Conservation (phyloP, 2,888 invertebrate species). For the Perithous albicinctus region DNA sequence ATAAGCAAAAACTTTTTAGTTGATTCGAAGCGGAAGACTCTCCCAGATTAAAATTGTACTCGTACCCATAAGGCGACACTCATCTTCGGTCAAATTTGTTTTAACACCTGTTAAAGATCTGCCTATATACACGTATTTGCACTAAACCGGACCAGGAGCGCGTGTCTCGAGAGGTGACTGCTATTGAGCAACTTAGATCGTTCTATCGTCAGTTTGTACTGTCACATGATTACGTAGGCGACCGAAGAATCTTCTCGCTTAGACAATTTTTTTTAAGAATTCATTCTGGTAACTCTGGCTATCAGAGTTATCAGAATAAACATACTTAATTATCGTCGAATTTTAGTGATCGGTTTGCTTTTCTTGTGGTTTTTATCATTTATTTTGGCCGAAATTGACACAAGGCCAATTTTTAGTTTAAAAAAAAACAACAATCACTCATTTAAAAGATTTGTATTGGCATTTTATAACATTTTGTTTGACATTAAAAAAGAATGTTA, state of each 20-base stretch:
- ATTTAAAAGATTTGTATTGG: no score
- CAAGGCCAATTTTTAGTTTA: no score
- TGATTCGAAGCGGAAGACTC: background rate
- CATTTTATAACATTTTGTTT: no score
- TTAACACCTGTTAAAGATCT: constrained; percentile 12
- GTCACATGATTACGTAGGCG: constrained; percentile 11
- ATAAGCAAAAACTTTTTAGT: background rate
- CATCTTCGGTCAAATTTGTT: constrained; percentile 12
- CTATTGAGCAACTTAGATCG: background rate
- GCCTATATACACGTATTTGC: constrained; percentile 7
- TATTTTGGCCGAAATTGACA: no score
- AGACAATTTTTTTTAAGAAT: no score
- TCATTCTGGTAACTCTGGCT: no score
- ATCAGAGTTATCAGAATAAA: no score
- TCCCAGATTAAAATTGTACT: background rate
- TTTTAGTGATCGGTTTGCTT: no score
- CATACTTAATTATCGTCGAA: no score
- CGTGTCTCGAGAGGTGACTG: background rate
- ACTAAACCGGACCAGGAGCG: background rate
- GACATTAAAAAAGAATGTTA: no score
- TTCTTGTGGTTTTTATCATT: no score
- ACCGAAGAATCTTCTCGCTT: background rate
- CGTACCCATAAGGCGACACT: background rate
- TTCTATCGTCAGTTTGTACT: constrained; percentile 5
- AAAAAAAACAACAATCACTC: no score